These are phyloP conservation scores for Apis florea DNA, from an alignment of 1,140 invertebrate species.

Conservation along the genomic window DNA sequence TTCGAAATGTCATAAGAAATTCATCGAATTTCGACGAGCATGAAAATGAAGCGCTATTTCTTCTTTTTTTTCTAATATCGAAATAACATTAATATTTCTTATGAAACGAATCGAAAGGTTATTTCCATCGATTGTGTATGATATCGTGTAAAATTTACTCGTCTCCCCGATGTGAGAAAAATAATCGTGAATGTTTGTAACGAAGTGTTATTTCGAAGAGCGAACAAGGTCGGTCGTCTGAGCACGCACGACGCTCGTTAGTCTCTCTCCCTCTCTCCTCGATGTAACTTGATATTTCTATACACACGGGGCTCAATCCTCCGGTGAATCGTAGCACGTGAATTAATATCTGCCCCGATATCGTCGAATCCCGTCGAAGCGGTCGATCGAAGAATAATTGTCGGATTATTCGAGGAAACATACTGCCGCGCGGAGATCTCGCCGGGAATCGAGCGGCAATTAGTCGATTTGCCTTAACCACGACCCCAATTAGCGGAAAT, in stretches of 20 bases:
- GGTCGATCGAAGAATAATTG: constrained; percentile 42
- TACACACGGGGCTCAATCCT: neutral
- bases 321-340: neutral
- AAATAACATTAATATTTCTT: no score
- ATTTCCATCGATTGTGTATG: no score
- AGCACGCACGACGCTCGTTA: constrained; percentile 16
- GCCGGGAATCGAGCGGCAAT: constrained; percentile 32
- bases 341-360: constrained; percentile 37
- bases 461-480: constrained; percentile 34
- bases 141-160: neutral
- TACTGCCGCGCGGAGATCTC: constrained; percentile 18
- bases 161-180: neutral
- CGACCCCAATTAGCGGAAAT: constrained; percentile 42
- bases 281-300: constrained; percentile 15
- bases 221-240: neutral
- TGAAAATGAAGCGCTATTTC: no score
- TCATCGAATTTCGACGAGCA: no score
- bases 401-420: constrained; percentile 44
- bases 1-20: no score
- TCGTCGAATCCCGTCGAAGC: constrained; percentile 7
- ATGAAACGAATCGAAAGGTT: no score
- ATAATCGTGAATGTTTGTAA: neutral
- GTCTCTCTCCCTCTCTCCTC: neutral
- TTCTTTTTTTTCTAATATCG: no score
- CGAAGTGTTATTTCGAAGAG: neutral